Conservation (phyloP, 2,888 invertebrate species). For the Carabus problematicus region DNA sequence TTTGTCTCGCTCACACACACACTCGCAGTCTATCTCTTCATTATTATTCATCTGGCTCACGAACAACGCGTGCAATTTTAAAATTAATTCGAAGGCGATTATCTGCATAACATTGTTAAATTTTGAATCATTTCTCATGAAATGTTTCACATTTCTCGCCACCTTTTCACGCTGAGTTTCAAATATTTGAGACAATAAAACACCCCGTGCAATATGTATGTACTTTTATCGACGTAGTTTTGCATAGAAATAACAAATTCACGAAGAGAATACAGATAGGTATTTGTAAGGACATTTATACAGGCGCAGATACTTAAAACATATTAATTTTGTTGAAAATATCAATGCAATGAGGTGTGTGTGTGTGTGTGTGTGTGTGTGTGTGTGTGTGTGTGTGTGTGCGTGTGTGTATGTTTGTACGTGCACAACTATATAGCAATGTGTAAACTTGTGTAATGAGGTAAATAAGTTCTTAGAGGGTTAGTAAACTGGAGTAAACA, state of each 20-base stretch:
- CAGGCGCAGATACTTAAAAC: no score
- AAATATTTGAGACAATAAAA: conserved; percentile 30
- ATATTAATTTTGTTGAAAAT: no score
- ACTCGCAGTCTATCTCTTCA: conserved; percentile 17
- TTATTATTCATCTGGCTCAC: conserved; percentile 40
- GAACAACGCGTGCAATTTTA: conserved; percentile 40
- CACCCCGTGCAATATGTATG: background rate
- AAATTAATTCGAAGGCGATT: conserved; percentile 41
- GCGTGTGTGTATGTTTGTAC: no score
- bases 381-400: no score
- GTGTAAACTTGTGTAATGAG: conserved; percentile 18
- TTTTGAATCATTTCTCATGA: conserved; percentile 37
- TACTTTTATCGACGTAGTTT: no score
- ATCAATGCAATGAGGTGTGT: no score
- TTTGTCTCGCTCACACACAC: conserved; percentile 6
- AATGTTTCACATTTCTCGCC: conserved; percentile 29
- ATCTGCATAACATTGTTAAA: conserved; percentile 40
- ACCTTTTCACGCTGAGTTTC: conserved; percentile 12
- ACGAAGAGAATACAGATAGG: no score
- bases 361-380: no score
- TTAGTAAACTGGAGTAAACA: conserved; percentile 21
- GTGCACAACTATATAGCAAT: conserved; percentile 11
- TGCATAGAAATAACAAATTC: no score
- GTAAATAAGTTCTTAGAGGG: conserved; percentile 9
- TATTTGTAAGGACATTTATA: no score